phyloP scores from a whole-genome alignment of 2,113 vertebrate genomes.

The Dinomys branickii region DNA sequence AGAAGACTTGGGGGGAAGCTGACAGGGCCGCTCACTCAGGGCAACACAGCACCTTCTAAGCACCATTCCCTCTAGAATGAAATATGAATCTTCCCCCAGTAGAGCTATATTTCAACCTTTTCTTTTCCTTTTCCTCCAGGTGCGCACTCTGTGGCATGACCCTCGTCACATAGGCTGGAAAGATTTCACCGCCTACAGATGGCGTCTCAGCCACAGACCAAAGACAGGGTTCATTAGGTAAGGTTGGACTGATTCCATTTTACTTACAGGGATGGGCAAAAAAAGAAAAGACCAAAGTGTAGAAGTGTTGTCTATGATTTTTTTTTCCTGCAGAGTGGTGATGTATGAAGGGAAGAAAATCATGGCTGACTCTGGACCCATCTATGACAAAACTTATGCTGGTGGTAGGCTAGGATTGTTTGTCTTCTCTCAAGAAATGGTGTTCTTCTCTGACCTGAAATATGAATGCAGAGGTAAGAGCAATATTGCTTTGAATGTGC shows the following conservation, averaged over 20 bases:
- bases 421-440: constrained; percentile 99
- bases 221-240: constrained; percentile 98
- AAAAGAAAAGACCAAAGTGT: not conserved
- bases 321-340: constrained; percentile 90
- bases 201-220: constrained; percentile 97
- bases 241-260: constrained; percentile 48
- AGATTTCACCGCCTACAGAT: constrained; percentile 99
- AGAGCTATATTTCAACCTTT: not conserved
- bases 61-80: not conserved
- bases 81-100: not conserved
- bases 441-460: constrained; percentile 99
- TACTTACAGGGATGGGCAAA: not conserved
- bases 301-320: not conserved
- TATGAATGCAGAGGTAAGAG: constrained; percentile 98
- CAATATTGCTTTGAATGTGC: not conserved
- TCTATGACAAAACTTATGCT: constrained; percentile 97
- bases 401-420: constrained; percentile 97
- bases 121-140: constrained; percentile 84
- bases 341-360: constrained; percentile 99
- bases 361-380: constrained; percentile 98
- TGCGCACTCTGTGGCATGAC: constrained; percentile 98
- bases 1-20: not conserved
- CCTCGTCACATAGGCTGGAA: constrained; percentile 99
- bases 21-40: not conserved
- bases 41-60: not conserved